Conservation (phyloP, 2,888 invertebrate genomes). For the Agonopterix heracliana region DNA sequence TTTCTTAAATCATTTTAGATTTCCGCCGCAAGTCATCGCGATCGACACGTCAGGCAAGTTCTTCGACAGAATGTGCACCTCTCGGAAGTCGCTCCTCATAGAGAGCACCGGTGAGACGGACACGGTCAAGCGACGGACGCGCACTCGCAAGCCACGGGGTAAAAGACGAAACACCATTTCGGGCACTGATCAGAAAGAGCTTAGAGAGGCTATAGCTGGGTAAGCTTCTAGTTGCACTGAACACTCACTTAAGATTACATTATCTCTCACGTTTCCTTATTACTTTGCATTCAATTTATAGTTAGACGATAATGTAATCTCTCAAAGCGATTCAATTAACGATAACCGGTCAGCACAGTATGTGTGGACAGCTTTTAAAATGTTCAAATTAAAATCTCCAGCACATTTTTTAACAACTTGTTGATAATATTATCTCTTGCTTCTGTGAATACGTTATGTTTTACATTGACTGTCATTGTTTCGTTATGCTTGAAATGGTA, state of each 20-base stretch:
- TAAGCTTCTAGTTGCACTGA: constrained; percentile 78
- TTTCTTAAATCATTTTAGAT: constrained; percentile 67
- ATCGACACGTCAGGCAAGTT: constrained; percentile 92
- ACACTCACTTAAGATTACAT: constrained; percentile 54
- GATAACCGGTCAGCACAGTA: constrained; percentile 61
- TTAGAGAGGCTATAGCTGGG: constrained; percentile 90
- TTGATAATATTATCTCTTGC: constrained; percentile 63
- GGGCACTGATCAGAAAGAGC: constrained; percentile 93
- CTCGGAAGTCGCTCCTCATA: constrained; percentile 86
- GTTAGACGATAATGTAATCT: constrained; percentile 56
- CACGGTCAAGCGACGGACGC: constrained; percentile 81
- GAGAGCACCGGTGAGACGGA: constrained; percentile 73
- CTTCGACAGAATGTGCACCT: constrained; percentile 92
- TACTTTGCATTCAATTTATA: not conserved
- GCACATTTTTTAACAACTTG: constrained; percentile 63
- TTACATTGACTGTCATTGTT: constrained; percentile 67
- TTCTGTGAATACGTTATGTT: constrained; percentile 69
- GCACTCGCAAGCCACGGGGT: constrained; percentile 85
- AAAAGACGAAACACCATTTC: constrained; percentile 93
- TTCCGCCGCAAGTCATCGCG: constrained; percentile 90
- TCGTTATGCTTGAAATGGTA: constrained; percentile 23
- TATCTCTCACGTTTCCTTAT: constrained; percentile 36
- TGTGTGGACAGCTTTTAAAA: constrained; percentile 60
- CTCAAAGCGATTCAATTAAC: constrained; percentile 46
- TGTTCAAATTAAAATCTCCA: constrained; percentile 47